Base-by-base conservation (phyloP, 2,113 vertebrate species). In the Dicentrarchus labrax region DNA sequence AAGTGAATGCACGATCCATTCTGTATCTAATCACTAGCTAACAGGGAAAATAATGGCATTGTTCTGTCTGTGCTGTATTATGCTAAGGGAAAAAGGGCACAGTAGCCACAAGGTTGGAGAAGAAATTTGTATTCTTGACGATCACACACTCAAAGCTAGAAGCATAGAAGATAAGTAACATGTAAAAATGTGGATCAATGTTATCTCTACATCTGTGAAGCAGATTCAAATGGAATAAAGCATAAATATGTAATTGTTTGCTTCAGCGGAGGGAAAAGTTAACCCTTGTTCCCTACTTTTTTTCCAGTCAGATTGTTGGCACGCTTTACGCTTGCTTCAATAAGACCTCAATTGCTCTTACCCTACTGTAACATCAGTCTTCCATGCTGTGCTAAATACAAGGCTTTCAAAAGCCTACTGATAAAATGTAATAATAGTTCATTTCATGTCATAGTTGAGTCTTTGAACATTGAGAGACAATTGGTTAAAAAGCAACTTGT, bases 1-100 rank as follows among this genome's bases (percentile, higher is more conserved):
- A 16, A n/a, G 56, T 71, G 8, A 57, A 41, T 45, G 22, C 36
- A 39, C 47, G 41, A 10, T 88, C 69, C 74, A 84, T 8, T 50
- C 54, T 64, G 38, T 61, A 30, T 2, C 51, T 12, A 53, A 38
- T 9, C 30, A 19, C 22, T 17, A 57, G 0, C 8, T 54, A 80
- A 65, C 4, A 51, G 8, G 57, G 30, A 2, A 43, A 66, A 51
- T 24, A 30, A 36, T 36, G 1, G 21, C 4, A 43, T 30, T 78
- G 22, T 39, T 53, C 16, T 39, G 59, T 41, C 50, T 54, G 39
- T 47, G 30, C 16, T 64, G 4, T 51, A 8, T 56, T 36, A 48
- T 38, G 21, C 19, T 60, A 66, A 56, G 57, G 6, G 1, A 2
- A 36, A 36, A 36, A 61, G 24, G 6, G 5, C 47, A 50, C 51